Conservation (phyloP, 2,113 vertebrate species). For the Siniperca chuatsi region DNA sequence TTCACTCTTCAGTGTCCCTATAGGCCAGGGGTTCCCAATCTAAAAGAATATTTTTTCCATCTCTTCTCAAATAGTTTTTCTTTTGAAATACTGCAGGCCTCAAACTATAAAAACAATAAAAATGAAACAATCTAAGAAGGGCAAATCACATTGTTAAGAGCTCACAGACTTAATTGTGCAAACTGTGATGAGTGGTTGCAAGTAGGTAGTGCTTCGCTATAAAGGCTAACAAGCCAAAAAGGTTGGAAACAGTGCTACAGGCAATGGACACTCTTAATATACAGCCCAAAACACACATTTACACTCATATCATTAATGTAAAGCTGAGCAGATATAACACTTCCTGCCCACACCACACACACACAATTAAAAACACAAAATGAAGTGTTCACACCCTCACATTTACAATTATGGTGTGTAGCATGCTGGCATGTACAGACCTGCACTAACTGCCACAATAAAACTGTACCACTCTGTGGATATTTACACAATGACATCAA, state of each 20-base stretch:
- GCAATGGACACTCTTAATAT: neutral
- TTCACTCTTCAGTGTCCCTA: neutral
- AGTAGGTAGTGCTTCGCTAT: neutral
- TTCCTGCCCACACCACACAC: conserved; percentile 54
- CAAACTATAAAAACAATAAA: neutral
- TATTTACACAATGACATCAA: conserved; percentile 68
- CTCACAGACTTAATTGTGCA: conserved; percentile 11
- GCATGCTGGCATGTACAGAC: conserved; percentile 46
- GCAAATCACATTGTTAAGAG: neutral
- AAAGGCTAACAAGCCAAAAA: neutral
- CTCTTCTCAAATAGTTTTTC: neutral
- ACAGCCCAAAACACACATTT: neutral
- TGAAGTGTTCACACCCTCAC: conserved; percentile 64
- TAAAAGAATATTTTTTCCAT: neutral
- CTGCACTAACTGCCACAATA: conserved; percentile 47
- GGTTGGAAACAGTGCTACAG: neutral
- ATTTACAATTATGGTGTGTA: conserved; percentile 54
- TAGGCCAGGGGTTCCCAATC: neutral
- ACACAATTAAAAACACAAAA: conserved; percentile 24
- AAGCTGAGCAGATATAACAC: conserved; percentile 12
- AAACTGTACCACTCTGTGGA: conserved; percentile 31
- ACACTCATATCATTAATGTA: conserved; percentile 12
- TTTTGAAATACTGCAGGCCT: neutral
- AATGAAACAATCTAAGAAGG: neutral
- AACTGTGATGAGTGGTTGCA: neutral